Evolutionary conservation across 2,113 vertebrate species (phyloP), one percentile per base, ranked within the genome.

Genomic region (Pterocles gutturalis): DNA sequence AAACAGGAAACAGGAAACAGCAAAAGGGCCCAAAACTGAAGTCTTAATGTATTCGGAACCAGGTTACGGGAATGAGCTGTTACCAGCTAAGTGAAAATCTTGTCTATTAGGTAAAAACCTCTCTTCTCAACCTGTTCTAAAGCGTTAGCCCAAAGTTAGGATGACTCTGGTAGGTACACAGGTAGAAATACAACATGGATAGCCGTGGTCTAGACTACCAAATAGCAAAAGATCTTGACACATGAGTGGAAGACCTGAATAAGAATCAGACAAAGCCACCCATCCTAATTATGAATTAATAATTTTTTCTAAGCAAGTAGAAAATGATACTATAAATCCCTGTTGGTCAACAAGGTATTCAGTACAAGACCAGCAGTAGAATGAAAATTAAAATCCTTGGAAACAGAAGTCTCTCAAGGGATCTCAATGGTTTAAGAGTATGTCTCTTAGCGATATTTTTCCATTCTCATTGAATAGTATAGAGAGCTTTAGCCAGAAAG

Each of bases 31-130:
- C 33, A 53, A 67, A 90, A n/a, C 0, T 57, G 2, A 36, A 76
- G 10, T 4, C 5, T 76, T 87, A 19, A 43, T 55, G 34, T 90
- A 17, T 75, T 75, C 76, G 34, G 33, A 79, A 43, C 1, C 1
- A 67, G 3, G 1, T 54, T 75, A 12, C 19, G 9, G 8, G 20
- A 87, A 73, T 22, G 1, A 34, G 17, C 7, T 5, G 0, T 12
- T 71, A 38, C 4, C 14, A 49, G 12, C 22, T 64, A 36, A 64
- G 14, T 43, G 17, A 76, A 76, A 87, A 71, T 60, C 20, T 29
- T 61, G 2, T 13, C 2, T 41, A n/a, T 51, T 66, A 53, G 2
- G 8, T 11, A 71, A 71, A 73, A 83, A 10, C 2, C 19, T 9
- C 13, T 41, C 29, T 67, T 65, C 6, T 5, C 31, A 72, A 66